Base-by-base conservation (phyloP, 2,888 invertebrate genomes). In the Melolontha melolontha region DNA sequence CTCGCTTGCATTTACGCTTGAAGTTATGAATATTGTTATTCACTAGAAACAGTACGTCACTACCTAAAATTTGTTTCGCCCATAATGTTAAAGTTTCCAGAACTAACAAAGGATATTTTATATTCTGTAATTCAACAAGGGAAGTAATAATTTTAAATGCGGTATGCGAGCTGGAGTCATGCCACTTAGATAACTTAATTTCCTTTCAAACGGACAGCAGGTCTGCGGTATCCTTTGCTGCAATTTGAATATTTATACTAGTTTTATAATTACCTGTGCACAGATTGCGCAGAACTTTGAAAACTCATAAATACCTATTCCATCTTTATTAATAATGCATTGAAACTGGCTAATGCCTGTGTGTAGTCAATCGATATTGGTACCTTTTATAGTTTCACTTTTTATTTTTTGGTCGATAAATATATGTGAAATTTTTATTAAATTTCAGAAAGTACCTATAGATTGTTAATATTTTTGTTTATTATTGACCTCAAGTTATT, bases 141-240 rank as follows among this genome's bases (percentile, higher is more conserved):
- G 70, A 72, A 71, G 70, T 68, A 64, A 70, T 72, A 72, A 72
- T 71, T 72, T 69, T 67, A 64, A 71, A 69, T 77, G 77, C 74
- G 75, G 76, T 74, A 76, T 75, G 76, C 72, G 76, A 77, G 73
- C 72, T 74, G 74, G 75, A 75, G 75, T 75, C 76, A 73, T 75
- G 75, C 76, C 75, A 74, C 73, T 75, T 74, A 75, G 76, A 77
- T 76, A 78, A 77, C 77, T 78, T 78, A 77, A 77, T 78, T 78
- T 77, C 74, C 76, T 75, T 75, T 73, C 72, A 73, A 75, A 75
- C 71, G 76, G 77, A 76, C 77, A 75, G 73, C 74, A 71, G 72
- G 74, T 70, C 70, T 75, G 75, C 73, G 72, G 75, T 72, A 74
- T 73, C 72, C 72, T 71, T 70, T 70, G 70, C 71, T 66, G 71